Base-by-base conservation (phyloP, 2,113 vertebrate genomes). In the Tinamus guttatus region DNA sequence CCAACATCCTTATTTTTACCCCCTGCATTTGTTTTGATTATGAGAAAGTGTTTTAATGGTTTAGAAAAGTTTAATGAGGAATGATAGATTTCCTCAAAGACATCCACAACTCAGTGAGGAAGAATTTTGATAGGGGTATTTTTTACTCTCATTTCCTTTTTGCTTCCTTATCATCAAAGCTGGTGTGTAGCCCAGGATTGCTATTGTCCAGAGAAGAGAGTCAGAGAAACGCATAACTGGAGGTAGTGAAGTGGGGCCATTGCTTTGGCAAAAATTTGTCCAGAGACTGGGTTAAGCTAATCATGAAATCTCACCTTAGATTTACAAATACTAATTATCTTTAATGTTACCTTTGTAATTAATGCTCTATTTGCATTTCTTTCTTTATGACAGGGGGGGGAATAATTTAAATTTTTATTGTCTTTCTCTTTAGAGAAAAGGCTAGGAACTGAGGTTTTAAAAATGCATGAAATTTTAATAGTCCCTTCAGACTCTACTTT, bases 371-470 rank as follows among this genome's bases (percentile, higher is more conserved):
- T 89, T 40, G 25, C 21, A 43, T 71, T 81, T 89, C 34, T 95
- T 92, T 86, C 43, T 81, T 92, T 88, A 79, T 81, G 28, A 28
- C 11, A 81, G 36, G 45, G 21, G 49, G 41, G 13, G 32, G 28
- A 27, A 81, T 51, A 93, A 93, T 90, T 93, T 92, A 69, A 94
- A 95, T 91, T 85, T 94, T 82, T 22, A 76, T 88, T 93, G 88
- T 96, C 45, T 85, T 94, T 95, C 54, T 90, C 69, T 34, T 11
- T 40, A 81, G 81, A 59, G 19, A 68, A 94, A 88, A 85, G n/a
- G 30, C 34, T 79, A 79, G 24, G 32, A 84, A 87, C 25, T 59
- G 25, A 49, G 30, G 56, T 84, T 75, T 86, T 40, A 51, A 81
- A 89, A 86, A 68, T 38, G 6, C 13, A 34, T 47, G 17, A 94